Conservation (phyloP, 2,888 invertebrate genomes). For the Caenorhabditis sp. region DNA sequence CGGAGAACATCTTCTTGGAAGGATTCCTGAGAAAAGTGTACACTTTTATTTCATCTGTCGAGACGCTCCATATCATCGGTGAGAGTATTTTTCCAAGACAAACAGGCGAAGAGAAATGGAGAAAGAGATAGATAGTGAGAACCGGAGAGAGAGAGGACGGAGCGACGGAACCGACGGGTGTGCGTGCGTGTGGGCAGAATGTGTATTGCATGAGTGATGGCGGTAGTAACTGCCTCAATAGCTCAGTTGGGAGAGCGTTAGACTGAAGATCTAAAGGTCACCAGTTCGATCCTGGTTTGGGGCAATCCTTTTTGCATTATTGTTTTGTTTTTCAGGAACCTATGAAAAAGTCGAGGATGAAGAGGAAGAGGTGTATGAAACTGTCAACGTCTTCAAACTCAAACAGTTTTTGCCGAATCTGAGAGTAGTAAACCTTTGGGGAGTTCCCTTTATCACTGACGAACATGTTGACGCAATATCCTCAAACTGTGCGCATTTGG, state of each 20-base stretch:
- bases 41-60: constrained; percentile 98
- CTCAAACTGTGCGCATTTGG: constrained; percentile 87
- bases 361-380: constrained; percentile 99
- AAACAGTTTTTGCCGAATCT: constrained; percentile 98
- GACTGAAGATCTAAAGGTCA: constrained; percentile 83
- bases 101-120: constrained; percentile 20
- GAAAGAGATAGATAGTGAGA: no score
- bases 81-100: constrained; percentile 59
- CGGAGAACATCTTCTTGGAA: constrained; percentile 99
- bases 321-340: constrained; percentile 87
- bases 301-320: constrained; percentile 67
- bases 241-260: constrained; percentile 83
- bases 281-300: constrained; percentile 83
- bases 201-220: constrained; percentile 19
- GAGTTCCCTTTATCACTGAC: constrained; percentile 90
- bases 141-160: constrained; percentile 8
- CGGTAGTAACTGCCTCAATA: constrained; percentile 69
- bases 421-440: constrained; percentile 97
- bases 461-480: constrained; percentile 97
- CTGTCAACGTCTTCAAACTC: constrained; percentile 98
- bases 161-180: not conserved
- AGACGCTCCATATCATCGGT: constrained; percentile 97
- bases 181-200: constrained; percentile 13
- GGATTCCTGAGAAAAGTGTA: constrained; percentile 99
- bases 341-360: constrained; percentile 98